Evolutionary conservation across 2,113 vertebrate species (phyloP), one percentile per base, ranked within the genome.

Genomic region (Amphiprion percula): DNA sequence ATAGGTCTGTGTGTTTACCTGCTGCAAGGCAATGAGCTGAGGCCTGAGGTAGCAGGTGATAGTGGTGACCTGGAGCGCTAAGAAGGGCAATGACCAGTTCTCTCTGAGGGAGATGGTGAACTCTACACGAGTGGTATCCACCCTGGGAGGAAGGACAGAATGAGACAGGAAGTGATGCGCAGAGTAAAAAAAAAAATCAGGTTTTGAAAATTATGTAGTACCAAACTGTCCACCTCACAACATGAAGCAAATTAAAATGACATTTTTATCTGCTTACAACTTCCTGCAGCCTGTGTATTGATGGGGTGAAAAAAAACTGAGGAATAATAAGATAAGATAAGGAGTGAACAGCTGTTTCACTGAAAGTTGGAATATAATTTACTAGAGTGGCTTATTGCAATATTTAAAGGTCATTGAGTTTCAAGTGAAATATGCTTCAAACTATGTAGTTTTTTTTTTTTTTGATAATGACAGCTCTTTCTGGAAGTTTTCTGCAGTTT

Each of bases 101-200:
- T 99, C 98, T 90, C 98, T 95, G 68, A 99, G 94, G 7, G 98
- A 97, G 91, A 99, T 96, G 86, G 97, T 99, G 89, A 99, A 99
- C 90, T 99, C 98, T 37, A 99, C 97, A 63, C 98, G 95, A 46
- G 98, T 99, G 7, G 98, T 98, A 80, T 99, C 98, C 54, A 97
- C 84, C 93, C 98, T 99, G 94, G 66, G 90, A 61, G 88, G 81
- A 65, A 70, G 33, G 46, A 28, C 10, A 61, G 47, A 19, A 17
- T 4, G 50, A 52, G 12, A 1, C 8, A 62, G 1, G 16, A 49
- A 17, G 49, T n/a, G 17, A n/a, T 19, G 49, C 17, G 7, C n/a
- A n/a, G 49, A 50, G 41, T 44, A 14, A 14, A 44, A 37, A 9
- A 9, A 37, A 37, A 33, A 44, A 14, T 44, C 41, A 14, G 33